Evolutionary conservation across 2,113 vertebrate genomes (phyloP), one percentile per base, ranked within the genome.

Genomic region (Rafetus swinhoei): DNA sequence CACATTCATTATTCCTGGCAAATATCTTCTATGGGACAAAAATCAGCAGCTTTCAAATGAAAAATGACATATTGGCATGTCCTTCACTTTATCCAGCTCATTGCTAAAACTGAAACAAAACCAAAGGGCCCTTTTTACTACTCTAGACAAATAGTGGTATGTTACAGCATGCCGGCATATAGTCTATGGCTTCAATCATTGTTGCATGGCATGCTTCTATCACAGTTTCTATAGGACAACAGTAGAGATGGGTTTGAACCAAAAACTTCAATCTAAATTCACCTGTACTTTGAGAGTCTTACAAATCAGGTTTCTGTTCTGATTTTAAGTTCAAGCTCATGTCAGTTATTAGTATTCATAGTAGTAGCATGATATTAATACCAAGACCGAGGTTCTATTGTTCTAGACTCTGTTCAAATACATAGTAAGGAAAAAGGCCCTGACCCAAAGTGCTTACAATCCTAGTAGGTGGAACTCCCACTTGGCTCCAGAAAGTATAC

Each of bases 21-120:
- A 88, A 88, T 52, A 82, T n/a, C 24, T 86, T 82, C 86, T 81
- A n/a, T 27, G 39, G 27, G 22, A 25, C 57, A 79, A 65, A 69
- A 6, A 86, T 4, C 29, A 25, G 85, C 62, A 18, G 14, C 2
- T 16, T 7, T 8, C 32, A 9, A 56, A 8, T 19, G 27, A 52
- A 50, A 45, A 53, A 79, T 27, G 39, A 77, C 12, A 15, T 50
- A 77, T 50, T 50, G 13, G 74, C 39, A 7, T 14, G 13, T 50
- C 12, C 74, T 50, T 50, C 74, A 77, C 5, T 45, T 76, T 76
- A 45, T 45, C 39, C 72, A 76, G 22, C 18, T 72, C 65, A 72
- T 72, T 72, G 65, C n/a, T 35, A 35, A 35, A 72, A 72, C 65
- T 21, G 18, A 8, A 35, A 21, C 65, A 35, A 72, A 72, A 35